phyloP scores from a whole-genome alignment of 2,797 vertebrate species.

The Pseudomugil tenellus region DNA sequence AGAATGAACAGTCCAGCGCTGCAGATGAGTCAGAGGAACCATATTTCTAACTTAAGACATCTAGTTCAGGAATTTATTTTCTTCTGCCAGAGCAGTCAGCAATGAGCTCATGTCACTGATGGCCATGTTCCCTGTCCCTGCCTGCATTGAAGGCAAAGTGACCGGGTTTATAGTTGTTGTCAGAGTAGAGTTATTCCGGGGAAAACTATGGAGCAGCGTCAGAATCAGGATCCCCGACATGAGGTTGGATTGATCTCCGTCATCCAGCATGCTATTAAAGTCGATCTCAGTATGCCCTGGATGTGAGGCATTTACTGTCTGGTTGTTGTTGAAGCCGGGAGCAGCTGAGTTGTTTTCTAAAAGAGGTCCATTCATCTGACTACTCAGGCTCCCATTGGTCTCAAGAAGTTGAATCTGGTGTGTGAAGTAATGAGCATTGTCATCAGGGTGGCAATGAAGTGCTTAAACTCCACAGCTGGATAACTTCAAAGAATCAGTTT shows the following conservation, averaged over 20 bases:
- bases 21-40: neutral
- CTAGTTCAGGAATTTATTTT: conserved; percentile 91
- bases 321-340: conserved; percentile 76
- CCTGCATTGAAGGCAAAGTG: conserved; percentile 84
- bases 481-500: conserved; percentile 72
- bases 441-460: conserved; percentile 17
- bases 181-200: conserved; percentile 91
- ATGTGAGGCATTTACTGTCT: conserved; percentile 82
- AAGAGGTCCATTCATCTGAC: conserved; percentile 26
- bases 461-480: conserved; percentile 43
- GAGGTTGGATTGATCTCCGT: conserved; percentile 90
- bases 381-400: conserved; percentile 76
- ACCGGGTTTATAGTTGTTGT: conserved; percentile 90
- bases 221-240: conserved; percentile 90
- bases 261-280: conserved; percentile 91
- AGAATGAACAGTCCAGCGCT: conserved; percentile 6
- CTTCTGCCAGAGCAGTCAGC: conserved; percentile 89
- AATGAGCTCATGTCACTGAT: conserved; percentile 94
- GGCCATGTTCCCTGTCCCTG: conserved; percentile 91
- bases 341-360: conserved; percentile 72
- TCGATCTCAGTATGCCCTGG: conserved; percentile 87
- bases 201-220: conserved; percentile 88
- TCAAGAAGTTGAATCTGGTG: conserved; percentile 91
- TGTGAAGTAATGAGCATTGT: conserved; percentile 85
- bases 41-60: conserved; percentile 73